Percentiles rank a stretch among this genome's conserved stretches.
These are phyloP conservation scores for Mus spretus DNA, from an alignment of 2,797 vertebrate species.

Conservation along the genomic window DNA sequence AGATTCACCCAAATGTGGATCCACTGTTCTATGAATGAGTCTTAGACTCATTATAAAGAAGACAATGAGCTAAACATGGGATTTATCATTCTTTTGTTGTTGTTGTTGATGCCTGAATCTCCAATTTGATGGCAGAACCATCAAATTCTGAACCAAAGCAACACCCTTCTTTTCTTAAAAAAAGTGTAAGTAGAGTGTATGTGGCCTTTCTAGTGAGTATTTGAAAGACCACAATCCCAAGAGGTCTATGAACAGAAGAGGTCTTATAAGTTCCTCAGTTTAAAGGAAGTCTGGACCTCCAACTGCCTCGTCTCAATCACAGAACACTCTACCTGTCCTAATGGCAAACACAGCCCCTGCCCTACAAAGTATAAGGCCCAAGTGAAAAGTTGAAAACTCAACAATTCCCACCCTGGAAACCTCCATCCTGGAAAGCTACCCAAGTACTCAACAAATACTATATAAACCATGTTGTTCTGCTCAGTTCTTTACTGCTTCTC, in stretches of 20 bases:
- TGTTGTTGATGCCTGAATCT: background rate
- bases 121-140: fast-evolving
- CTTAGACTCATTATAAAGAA: background rate
- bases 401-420: background rate
- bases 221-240: background rate
- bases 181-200: background rate
- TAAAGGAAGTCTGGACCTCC: background rate
- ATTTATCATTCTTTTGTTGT: background rate
- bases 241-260: background rate
- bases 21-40: background rate
- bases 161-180: background rate
- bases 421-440: background rate
- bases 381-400: background rate
- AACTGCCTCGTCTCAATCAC: background rate
- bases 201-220: background rate
- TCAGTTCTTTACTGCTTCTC: background rate
- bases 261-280: background rate
- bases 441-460: background rate
- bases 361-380: background rate
- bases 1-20: background rate
- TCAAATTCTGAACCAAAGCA: background rate
- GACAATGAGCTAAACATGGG: background rate
- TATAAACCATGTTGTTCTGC: background rate
- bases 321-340: background rate
- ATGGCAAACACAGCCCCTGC: background rate